Evolutionary conservation across 2,888 invertebrate species (phyloP), one percentile per base, ranked within the genome.

Genomic region (Hyposoter dolosus): DNA sequence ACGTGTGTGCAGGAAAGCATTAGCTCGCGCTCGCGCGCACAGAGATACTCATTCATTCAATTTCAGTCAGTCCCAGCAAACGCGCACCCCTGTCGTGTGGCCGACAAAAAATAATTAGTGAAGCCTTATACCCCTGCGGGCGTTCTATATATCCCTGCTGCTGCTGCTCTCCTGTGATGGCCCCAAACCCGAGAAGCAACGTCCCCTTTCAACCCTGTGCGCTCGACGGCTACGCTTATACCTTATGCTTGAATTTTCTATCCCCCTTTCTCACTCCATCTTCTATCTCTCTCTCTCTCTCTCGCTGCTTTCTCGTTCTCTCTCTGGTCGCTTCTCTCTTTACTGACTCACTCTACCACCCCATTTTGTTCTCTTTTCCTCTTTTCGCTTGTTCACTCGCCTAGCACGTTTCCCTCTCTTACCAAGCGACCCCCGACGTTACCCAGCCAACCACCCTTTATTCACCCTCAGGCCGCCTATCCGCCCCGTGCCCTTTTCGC

Each of bases 91-190:
- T 92, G 92, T 92, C 92, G 93, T 91, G 93, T 92, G 92, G 90
- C 92, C 93, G 92, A 93, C 93, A 93, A 94, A 94, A 94, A 94
- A 94, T 93, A 94, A 94, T 94, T 94, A 94, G 94, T 92, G 93
- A 94, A 94, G 93, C 93, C 93, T 91, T 92, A 92, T 89, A 90
- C 91, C 92, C 91, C 90, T 86, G 89, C 88, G 89, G 89, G 88
- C 86, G 85, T 85, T 83, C 82, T 83, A 87, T 69, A 81, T 79
- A 72, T 84, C 72, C 82, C 84, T 78, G 82, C 86, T 69, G 28
- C 28, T 28, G 28, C 79, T 81, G 79, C 60, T 81, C 72, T 78
- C 76, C 84, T 47, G 50, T 76, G 84, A 81, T 84, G 84, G 82
- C 83, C 86, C 80, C 84, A 78, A 82, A 74, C 68, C 75, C 74